A percentile compares a stretch with the other conserved stretches of the same genome.
Evolutionary conservation across 2,888 invertebrate species (phyloP).

Genomic region (Crocallis elinguaria): DNA sequence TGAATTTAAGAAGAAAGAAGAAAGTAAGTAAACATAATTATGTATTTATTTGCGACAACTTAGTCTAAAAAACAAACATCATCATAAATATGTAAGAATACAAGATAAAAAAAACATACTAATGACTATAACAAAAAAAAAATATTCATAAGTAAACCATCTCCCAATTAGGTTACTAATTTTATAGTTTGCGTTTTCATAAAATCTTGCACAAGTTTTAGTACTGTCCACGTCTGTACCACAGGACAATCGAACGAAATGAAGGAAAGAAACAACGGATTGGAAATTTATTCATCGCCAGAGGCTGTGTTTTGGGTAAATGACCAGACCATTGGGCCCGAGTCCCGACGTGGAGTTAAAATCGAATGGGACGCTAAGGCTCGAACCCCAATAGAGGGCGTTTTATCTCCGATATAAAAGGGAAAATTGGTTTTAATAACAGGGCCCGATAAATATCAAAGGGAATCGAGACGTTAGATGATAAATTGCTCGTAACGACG

Average conservation of each 20-base stretch:
- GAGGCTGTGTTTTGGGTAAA: constrained; percentile 23
- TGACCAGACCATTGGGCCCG: constrained; percentile 48
- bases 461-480: constrained; percentile 4
- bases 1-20: too few relatives aligned
- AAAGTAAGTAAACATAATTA: too few relatives aligned
- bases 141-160: too few relatives aligned
- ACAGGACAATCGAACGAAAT: constrained; percentile 41
- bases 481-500: constrained; percentile 2
- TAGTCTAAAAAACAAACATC: too few relatives aligned
- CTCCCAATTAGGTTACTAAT: too few relatives aligned
- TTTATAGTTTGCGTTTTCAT: neutral
- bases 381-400: constrained; percentile 13
- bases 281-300: constrained; percentile 65
- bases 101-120: too few relatives aligned
- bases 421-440: constrained; percentile 23
- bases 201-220: neutral
- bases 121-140: too few relatives aligned
- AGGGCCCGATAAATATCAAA: constrained; percentile 20
- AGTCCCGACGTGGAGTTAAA: constrained; percentile 47
- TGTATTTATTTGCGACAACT: too few relatives aligned
- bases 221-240: neutral
- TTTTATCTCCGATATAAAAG: constrained; percentile 20
- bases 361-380: constrained; percentile 42
- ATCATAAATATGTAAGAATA: too few relatives aligned
- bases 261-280: constrained; percentile 45